A percentile compares a stretch with the other conserved stretches of the same genome.
Conservation (phyloP, 2,888 invertebrate genomes). For the Ochropacha duplaris region DNA sequence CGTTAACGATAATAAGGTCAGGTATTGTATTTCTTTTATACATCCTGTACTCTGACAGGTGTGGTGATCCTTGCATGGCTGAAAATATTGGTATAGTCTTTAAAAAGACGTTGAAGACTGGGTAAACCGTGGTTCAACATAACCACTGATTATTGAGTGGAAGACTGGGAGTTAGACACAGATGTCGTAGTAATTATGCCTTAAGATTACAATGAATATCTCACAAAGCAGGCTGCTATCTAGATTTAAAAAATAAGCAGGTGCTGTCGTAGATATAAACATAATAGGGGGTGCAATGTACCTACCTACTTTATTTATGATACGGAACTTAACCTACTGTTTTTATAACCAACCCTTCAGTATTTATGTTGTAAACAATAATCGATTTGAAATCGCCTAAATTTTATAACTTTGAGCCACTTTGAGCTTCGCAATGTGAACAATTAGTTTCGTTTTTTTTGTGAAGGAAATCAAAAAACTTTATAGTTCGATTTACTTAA, state of each 20-base stretch:
- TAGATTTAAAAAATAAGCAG: slow-evolving; percentile 8
- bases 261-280: background rate
- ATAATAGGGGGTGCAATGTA: too few relatives aligned
- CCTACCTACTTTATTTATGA: slow-evolving; percentile 34
- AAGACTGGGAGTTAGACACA: too few relatives aligned
- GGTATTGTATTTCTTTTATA: slow-evolving; percentile 21
- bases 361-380: slow-evolving; percentile 51
- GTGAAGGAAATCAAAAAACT: slow-evolving; percentile 44
- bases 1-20: slow-evolving; percentile 32
- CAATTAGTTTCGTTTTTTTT: slow-evolving; percentile 53
- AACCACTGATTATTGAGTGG: background rate
- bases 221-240: slow-evolving; percentile 4
- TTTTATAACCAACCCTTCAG: slow-evolving; percentile 61
- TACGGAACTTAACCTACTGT: slow-evolving; percentile 63
- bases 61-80: background rate
- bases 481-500: slow-evolving; percentile 57
- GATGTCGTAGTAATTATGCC: too few relatives aligned
- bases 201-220: background rate
- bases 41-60: background rate
- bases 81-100: background rate
- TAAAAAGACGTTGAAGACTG: background rate
- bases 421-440: slow-evolving; percentile 28
- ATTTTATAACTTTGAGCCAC: slow-evolving; percentile 47
- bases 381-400: slow-evolving; percentile 49
- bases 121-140: background rate